Evolutionary conservation across 2,888 invertebrate genomes (phyloP), one percentile per base, ranked within the genome.

Genomic region (Polia nebulosa): DNA sequence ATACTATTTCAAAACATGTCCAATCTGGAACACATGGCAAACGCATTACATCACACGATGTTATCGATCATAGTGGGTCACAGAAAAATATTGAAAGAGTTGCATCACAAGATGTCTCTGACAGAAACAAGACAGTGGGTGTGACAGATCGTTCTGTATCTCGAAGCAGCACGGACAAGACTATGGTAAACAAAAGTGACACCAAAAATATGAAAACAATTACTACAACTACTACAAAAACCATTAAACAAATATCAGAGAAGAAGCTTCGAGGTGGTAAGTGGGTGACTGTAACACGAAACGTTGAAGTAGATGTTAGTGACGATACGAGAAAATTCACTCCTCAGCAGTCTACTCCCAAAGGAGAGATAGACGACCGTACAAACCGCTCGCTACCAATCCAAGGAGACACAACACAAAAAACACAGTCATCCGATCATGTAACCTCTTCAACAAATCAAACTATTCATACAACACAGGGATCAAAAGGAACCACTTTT

Each of bases 281-380:
- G 74, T 95, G 92, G 88, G 92, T 95, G 9, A 93, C 96, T 22
- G 96, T 96, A 70, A 96, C 96, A 63, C 92, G 96, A 79, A 96
- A 97, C 84, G 96, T 97, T 90, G 97, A 97, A 90, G 97, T 97
- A 0, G 97, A 97, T 69, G 96, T 97, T 63, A 76, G 78, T 57
- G 87, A 86, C 36, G 87, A 91, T 56, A 80, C 80, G 15, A 86
- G 81, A 55, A 86, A 79, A 69, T 62, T 76, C 11, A 63, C 63
- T 29, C 69, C 80, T 8, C 81, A 73, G 51, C 72, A 73, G 32
- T 64, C 71, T 39, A 62, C 80, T 57, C 51, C 65, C n/a, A 80
- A 72, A 41, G 79, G 81, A 77, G 82, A 81, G n/a, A 69, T 76
- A 49, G 85, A 85, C 49, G 84, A 86, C 44, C 82, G 78, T 36